Evolutionary conservation across 2,113 vertebrate species (phyloP), one percentile per base, ranked within the genome.

Genomic region (Cyprinodon variegatus): DNA sequence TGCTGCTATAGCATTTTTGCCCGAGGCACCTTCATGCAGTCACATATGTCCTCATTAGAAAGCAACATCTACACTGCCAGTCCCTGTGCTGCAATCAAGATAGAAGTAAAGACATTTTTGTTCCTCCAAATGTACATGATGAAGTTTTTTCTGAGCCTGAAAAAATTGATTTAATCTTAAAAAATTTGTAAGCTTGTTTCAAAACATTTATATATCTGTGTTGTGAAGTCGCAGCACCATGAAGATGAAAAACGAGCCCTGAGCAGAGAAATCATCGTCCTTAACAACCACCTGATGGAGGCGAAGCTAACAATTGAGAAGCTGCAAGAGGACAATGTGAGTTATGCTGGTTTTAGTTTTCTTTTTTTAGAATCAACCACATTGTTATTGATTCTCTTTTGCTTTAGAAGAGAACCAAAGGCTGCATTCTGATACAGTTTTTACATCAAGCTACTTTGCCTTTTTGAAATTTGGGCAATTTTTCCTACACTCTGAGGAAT

Each of bases 221-320:
- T 88, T 59, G 7, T 74, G 92, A 37, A 99, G 98, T 95, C 96
- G 50, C 96, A 99, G 90, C 97, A 97, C 82, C 97, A 99, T 0
- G 98, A 99, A 63, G 97, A 99, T 57, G 97, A 99, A 92, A 99
- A 99, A 86, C 94, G 96, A 66, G 97, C 96, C 3, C 93, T 99
- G 88, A 98, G 96, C 91, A 94, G 97, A 43, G 97, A 99, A 95
- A 97, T 99, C 65, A 97, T 98, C 39, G 97, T 97, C 50, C 96
- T 99, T 78, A 99, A 98, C 90, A 98, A 97, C 92, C 97, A 97
- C 84, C 94, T 99, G 89, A 96, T 98, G 94, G 98, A 99, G 92
- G 97, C 98, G 65, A 99, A 98, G 91, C 96, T 98, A 91, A 99
- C 98, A 46, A 99, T 99, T 29, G 95, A 98, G 91, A 98, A 99